Base-by-base conservation (phyloP, 2,888 invertebrate species). In the Habrosyne pyritoides region DNA sequence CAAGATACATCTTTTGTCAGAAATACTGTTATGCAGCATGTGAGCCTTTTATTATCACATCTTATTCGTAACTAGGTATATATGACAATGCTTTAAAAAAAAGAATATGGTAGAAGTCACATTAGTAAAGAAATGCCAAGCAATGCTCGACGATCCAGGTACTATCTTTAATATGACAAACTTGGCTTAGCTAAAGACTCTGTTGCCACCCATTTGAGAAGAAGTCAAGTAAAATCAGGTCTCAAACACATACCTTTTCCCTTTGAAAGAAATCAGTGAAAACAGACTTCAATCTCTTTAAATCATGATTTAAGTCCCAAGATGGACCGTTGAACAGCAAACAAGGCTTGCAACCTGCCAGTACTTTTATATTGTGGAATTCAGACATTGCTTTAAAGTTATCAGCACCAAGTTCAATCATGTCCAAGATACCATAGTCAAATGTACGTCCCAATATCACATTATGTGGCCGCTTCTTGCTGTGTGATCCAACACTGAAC, bases 381-480 rank as follows among this genome's bases (percentile, higher is more conserved):
- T 97, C 97, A 18, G 94, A 89, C 83, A 99, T 94, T 0, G 96
- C 93, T 79, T 95, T 95, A 81, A 95, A 99, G 54, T 95, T 94
- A 54, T 97, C 97, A 21, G 99, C 94, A 10, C 98, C 98, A 55
- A 99, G 94, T 88, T 99, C 99, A 56, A 98, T 94, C 98, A 99
- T 99, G 81, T 99, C 99, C 56, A 99, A 89, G 28, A 99, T 91
- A 56, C 96, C 96, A 75, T 96, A 95, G 85, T 99, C 97, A 86
- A 95, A 99, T 79, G 97, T 95, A 67, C 99, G 94, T 0, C 98
- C 99, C 54, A 99, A 81, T 28, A 99, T 93, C 48, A 99, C 86
- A 88, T 99, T 99, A 79, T 99, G 95, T 0, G 99, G 99, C 12
- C 99, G 93, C 82, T 99, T 99, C 87, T 99, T 99, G 53, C 96